phyloP scores from a whole-genome alignment of 2,888 invertebrate genomes.

The Eupithecia insigniata region DNA sequence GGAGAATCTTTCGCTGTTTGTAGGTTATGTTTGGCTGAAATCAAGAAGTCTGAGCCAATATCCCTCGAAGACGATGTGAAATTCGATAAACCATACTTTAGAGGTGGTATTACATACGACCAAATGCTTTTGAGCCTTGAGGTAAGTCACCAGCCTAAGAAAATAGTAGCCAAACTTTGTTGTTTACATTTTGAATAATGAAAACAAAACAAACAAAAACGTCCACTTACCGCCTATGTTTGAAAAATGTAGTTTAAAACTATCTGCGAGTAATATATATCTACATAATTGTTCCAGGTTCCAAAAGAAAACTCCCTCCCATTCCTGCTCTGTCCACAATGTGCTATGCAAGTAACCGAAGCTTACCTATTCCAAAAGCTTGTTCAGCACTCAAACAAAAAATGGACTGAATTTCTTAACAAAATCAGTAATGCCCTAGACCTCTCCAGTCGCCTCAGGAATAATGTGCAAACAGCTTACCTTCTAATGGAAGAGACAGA shows the following conservation, averaged over 20 bases:
- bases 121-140: slow-evolving; percentile 4
- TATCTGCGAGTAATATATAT: neutral
- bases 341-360: neutral
- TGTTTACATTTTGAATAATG: neutral
- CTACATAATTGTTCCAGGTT: slow-evolving; percentile 12
- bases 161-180: neutral
- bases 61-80: slow-evolving; percentile 4
- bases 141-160: neutral
- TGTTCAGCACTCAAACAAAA: slow-evolving; percentile 3
- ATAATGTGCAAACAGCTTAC: neutral
- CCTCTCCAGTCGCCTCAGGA: neutral
- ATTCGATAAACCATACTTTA: neutral
- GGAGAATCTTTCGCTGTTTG: slow-evolving; percentile 4
- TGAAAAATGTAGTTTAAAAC: neutral
- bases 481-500: slow-evolving; percentile 8
- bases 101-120: neutral
- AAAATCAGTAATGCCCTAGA: slow-evolving; percentile 3
- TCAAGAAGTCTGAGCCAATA: neutral
- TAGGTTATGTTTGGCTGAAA: slow-evolving; percentile 12
- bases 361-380: slow-evolving; percentile 8
- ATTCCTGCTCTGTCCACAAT: slow-evolving; percentile 1
- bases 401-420: slow-evolving; percentile 1
- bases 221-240: neutral
- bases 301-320: neutral
- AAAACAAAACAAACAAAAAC: neutral